phyloP scores from a whole-genome alignment of 2,888 invertebrate species.

The Eupithecia insigniata region DNA sequence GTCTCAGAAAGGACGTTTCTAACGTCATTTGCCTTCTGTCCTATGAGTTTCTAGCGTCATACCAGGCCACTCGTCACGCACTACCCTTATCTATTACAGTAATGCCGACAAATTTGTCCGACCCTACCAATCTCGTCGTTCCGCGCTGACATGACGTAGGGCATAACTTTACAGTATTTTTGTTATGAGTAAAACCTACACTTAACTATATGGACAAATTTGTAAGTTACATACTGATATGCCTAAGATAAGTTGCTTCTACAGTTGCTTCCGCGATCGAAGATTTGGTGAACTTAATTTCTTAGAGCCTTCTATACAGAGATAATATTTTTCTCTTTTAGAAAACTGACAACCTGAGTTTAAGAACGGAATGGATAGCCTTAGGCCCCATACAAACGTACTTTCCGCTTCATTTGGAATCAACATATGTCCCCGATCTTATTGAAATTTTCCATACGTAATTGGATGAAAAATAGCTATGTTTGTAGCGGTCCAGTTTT shows the following conservation, averaged over 20 bases:
- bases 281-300: background rate
- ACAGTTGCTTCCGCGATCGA: background rate
- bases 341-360: background rate
- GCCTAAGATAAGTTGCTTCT: background rate
- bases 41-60: constrained; percentile 6
- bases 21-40: constrained; percentile 2
- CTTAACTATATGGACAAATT: background rate
- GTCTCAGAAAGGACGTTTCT: background rate
- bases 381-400: too few species aligned
- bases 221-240: background rate
- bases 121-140: constrained; percentile 57
- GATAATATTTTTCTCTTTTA: background rate
- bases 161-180: constrained; percentile 5
- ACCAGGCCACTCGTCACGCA: constrained; percentile 26
- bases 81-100: constrained; percentile 61
- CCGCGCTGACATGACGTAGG: constrained; percentile 42
- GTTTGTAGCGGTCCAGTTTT: too few species aligned
- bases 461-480: too few species aligned
- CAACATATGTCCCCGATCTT: too few species aligned
- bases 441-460: too few species aligned
- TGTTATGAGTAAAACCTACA: background rate
- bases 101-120: constrained; percentile 67
- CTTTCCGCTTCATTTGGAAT: too few species aligned
- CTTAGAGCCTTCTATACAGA: background rate
- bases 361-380: too few species aligned